Conservation (phyloP, 2,888 invertebrate genomes). For the Craniophora ligustri region DNA sequence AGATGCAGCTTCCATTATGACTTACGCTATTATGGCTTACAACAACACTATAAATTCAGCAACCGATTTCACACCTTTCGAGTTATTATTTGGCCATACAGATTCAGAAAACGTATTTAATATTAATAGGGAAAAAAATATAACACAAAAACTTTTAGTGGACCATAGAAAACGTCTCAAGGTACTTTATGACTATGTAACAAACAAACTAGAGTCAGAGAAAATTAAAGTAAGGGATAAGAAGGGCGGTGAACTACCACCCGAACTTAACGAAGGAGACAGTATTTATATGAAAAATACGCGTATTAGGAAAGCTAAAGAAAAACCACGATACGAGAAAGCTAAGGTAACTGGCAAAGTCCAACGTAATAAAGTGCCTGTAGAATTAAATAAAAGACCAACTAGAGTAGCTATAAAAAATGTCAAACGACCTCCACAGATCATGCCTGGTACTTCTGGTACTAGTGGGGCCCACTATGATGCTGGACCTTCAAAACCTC, state of each 20-base stretch:
- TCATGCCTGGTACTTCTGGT: conserved; percentile 5
- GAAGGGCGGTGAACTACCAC: no score
- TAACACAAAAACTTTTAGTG: conserved; percentile 31
- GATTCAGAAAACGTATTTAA: no score
- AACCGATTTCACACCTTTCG: conserved; percentile 1
- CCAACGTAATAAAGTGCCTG: conserved; percentile 1
- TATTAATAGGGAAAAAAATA: background rate
- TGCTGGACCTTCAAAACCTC: conserved; percentile 3
- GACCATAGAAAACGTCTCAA: conserved; percentile 39
- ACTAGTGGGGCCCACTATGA: background rate
- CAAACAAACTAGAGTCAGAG: no score
- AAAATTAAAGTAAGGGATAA: no score
- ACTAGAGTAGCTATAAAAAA: conserved; percentile 3
- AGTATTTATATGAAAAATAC: conserved; percentile 42
- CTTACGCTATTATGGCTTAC: no score
- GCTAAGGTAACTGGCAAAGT: conserved; percentile 34
- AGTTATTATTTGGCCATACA: background rate
- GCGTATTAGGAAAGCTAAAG: conserved; percentile 40
- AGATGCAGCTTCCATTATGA: background rate
- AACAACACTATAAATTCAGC: background rate
- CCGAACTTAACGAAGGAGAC: conserved; percentile 6
- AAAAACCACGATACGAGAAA: conserved; percentile 44
- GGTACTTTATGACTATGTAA: conserved; percentile 11
- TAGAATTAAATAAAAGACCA: background rate
- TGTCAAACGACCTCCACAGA: background rate